Base-by-base conservation (phyloP, 2,888 invertebrate genomes). In the Pediacus dermestoides region DNA sequence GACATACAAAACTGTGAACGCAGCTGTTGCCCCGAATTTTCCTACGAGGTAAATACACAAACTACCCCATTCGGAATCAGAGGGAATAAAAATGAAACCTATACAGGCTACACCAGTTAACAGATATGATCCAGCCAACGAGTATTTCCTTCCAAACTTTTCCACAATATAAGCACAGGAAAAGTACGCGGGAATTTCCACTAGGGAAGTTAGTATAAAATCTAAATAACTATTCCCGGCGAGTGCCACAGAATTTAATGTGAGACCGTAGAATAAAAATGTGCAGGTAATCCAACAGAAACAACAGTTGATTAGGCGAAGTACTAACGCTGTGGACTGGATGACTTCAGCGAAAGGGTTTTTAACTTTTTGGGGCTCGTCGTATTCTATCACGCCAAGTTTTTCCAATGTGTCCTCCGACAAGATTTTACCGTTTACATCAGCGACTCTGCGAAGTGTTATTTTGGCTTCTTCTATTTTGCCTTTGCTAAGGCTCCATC, bases 281-380 rank as follows among this genome's bases (percentile, higher is more conserved):
- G 85, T 82, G 53, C 83, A 81, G 0, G 86, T 81, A 9, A 86
- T 78, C 87, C 87, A 88, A 71, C 85, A 86, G 51, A 85, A 77
- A n/a, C 82, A 81, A 48, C 85, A 85, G 33, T 80, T 79, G 1
- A 74, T 50, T 27, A 81, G 67, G 18, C 82, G 70, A 0, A 71
- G 55, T 42, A 79, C 61, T 8, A 83, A 58, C 11, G 71, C 71
- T 26, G 64, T 70, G 0, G 79, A 78, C 37, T 64, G 73, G 8
- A 80, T 57, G 15, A 79, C 74, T 58, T 76, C 70, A 28, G 63
- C 41, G 7, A 68, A 46, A 2, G 65, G 55, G 30, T 52, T 48
- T 15, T 48, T 52, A 21, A 37, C 37, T 32, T 16, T 41, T 44
- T 50, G 37, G 35, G 31, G 11, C 1, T 41, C 34, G 3, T 18